These are phyloP conservation scores for Leucophenga montana DNA, from an alignment of 2,888 invertebrate genomes.

Conservation along the genomic window DNA sequence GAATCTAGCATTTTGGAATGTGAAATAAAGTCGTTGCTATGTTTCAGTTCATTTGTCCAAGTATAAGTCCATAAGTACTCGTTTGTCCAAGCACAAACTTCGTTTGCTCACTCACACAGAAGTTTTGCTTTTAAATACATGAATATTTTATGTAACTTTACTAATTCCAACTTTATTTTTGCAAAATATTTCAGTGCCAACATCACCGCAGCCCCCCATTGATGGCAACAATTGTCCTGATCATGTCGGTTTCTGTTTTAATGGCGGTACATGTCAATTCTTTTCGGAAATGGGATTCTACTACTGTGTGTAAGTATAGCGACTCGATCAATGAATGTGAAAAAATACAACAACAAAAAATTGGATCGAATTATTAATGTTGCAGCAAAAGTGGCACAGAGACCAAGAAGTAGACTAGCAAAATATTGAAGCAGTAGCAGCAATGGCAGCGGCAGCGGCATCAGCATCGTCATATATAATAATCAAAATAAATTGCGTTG, in stretches of 20 bases:
- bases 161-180: slow-evolving; percentile 1
- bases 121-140: too few relatives aligned
- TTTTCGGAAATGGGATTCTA: slow-evolving; percentile 85
- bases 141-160: too few relatives aligned
- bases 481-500: too few relatives aligned
- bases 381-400: neutral
- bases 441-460: too few relatives aligned
- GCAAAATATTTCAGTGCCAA: slow-evolving; percentile 65
- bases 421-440: neutral
- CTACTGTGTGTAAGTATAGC: slow-evolving; percentile 87
- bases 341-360: neutral
- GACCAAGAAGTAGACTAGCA: neutral
- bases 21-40: too few relatives aligned
- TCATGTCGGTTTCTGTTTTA: slow-evolving; percentile 85
- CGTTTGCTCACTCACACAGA: too few relatives aligned
- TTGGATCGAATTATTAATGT: neutral
- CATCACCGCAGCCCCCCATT: slow-evolving; percentile 47
- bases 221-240: slow-evolving; percentile 74
- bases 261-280: slow-evolving; percentile 89
- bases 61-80: too few relatives aligned
- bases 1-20: too few relatives aligned
- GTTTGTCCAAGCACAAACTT: too few relatives aligned
- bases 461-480: too few relatives aligned
- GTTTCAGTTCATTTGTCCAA: too few relatives aligned
- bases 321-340: neutral